Conservation (phyloP, 2,113 vertebrate genomes). For the Salvelinus sp. region DNA sequence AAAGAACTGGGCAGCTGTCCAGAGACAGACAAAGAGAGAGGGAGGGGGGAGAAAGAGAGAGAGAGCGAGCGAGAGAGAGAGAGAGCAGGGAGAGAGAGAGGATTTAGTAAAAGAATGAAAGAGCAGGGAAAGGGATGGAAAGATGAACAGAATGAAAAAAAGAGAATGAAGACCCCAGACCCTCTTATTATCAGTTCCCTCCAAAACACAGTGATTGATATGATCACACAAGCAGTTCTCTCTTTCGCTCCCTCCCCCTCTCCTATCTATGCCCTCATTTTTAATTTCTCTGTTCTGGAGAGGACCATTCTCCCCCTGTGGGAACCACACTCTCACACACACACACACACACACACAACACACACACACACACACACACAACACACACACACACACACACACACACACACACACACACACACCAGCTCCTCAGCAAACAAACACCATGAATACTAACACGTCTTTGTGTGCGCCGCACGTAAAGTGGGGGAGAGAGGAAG, state of each 20-base stretch:
- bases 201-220: constrained; percentile 75
- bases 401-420: constrained; percentile 5
- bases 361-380: not conserved
- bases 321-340: constrained; percentile 64
- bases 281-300: constrained; percentile 73
- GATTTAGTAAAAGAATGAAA: constrained; percentile 21
- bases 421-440: constrained; percentile 78
- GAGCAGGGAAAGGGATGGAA: constrained; percentile 36
- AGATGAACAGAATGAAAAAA: constrained; percentile 21
- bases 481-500: constrained; percentile 48
- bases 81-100: constrained; percentile 3
- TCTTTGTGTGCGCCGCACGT: constrained; percentile 76
- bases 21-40: constrained; percentile 77
- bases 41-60: constrained; percentile 6
- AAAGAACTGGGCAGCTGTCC: constrained; percentile 98
- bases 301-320: constrained; percentile 80
- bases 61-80: not conserved
- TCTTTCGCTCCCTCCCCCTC: constrained; percentile 30
- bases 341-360: constrained; percentile 10
- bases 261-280: constrained; percentile 54
- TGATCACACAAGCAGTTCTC: constrained; percentile 42
- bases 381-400: not conserved
- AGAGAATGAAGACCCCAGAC: constrained; percentile 56
- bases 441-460: constrained; percentile 83
- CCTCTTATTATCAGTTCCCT: constrained; percentile 73